Percentiles rank a stretch among this genome's conserved stretches.
These are phyloP conservation scores for Drosophila suboccidentalis DNA, from an alignment of 2,888 invertebrate genomes.

Conservation along the genomic window DNA sequence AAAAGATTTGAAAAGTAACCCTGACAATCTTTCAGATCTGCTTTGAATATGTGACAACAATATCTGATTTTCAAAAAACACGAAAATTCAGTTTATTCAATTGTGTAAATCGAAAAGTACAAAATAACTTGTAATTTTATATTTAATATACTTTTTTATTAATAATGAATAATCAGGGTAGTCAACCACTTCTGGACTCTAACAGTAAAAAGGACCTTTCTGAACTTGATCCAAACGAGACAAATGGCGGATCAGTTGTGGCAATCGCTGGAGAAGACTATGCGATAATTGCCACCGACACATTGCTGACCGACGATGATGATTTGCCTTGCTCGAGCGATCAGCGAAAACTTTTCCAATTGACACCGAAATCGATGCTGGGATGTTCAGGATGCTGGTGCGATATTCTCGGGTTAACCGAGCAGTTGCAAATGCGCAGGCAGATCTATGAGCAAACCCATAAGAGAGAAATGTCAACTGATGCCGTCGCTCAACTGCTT, in stretches of 20 bases:
- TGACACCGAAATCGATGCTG: not conserved
- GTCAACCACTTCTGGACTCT: not conserved
- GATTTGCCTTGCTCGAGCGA: not conserved
- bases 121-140: not conserved
- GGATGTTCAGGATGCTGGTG: not conserved
- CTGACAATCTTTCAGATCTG: not conserved
- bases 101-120: not conserved
- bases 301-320: not conserved
- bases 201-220: too few relatives aligned
- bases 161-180: not conserved
- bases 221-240: not conserved
- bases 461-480: not conserved
- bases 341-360: not conserved
- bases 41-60: not conserved
- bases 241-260: not conserved
- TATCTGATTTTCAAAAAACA: not conserved
- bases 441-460: not conserved
- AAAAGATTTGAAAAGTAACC: not conserved
- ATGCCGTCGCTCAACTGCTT: not conserved
- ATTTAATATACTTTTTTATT: not conserved
- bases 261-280: not conserved
- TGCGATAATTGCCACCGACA: not conserved
- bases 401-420: not conserved
- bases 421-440: not conserved
- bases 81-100: not conserved